A percentile compares a stretch with the other conserved stretches of the same genome.
These are phyloP conservation scores for Aeoliscus strigatus DNA, from an alignment of 2,797 vertebrate species.

Conservation along the genomic window DNA sequence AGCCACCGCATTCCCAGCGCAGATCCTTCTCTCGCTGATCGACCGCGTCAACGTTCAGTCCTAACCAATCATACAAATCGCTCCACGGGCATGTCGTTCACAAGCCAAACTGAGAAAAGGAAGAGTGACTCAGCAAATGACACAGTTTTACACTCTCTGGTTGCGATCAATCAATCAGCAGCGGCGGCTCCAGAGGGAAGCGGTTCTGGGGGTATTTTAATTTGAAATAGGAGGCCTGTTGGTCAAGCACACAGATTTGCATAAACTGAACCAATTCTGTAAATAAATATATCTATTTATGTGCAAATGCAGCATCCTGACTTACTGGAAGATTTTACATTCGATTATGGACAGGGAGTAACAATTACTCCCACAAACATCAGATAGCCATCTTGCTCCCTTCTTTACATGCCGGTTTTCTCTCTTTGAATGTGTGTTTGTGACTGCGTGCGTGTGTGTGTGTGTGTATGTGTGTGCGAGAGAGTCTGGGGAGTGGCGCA, in stretches of 20 bases:
- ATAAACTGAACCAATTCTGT: too few species aligned
- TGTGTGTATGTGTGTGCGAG: slow-evolving; percentile 8
- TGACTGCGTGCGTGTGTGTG: slow-evolving; percentile 1
- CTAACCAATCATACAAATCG: slow-evolving; percentile 21
- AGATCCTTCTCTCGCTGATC: slow-evolving; percentile 52
- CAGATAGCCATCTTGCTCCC: slow-evolving; percentile 25
- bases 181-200: slow-evolving; percentile 8
- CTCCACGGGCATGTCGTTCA: slow-evolving; percentile 22
- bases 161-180: slow-evolving; percentile 28
- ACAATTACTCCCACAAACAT: slow-evolving; percentile 15
- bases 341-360: slow-evolving; percentile 21
- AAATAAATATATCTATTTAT: slow-evolving; percentile 4
- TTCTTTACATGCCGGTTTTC: slow-evolving; percentile 40
- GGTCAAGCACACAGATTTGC: slow-evolving; percentile 1
- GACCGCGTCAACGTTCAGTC: slow-evolving; percentile 47
- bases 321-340: slow-evolving; percentile 25
- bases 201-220: slow-evolving; percentile 20
- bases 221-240: slow-evolving; percentile 20
- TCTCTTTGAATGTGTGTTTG: neutral
- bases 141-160: slow-evolving; percentile 19
- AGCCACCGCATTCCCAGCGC: slow-evolving; percentile 63
- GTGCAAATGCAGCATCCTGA: slow-evolving; percentile 6
- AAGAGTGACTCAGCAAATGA: slow-evolving; percentile 40
- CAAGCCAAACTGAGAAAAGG: slow-evolving; percentile 16
- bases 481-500: slow-evolving; percentile 51